Conservation (phyloP, 1,140 invertebrate species). For the Trichonephila inaurata region DNA sequence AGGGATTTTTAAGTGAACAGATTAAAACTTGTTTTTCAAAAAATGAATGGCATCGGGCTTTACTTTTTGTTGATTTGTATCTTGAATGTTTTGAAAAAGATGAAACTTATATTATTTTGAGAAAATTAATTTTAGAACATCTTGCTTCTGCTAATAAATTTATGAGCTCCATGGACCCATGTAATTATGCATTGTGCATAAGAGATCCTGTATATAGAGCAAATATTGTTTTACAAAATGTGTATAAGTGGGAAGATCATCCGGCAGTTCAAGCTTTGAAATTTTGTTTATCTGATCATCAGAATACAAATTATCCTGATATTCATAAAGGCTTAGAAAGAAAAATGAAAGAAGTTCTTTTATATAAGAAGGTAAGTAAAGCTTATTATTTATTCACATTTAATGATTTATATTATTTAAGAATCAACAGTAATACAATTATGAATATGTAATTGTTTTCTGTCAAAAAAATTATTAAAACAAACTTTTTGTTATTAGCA, state of each 20-base stretch:
- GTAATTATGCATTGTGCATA: conserved; percentile 59
- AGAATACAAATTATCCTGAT: conserved; percentile 10
- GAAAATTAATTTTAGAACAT: conserved; percentile 58
- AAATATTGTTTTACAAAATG: conserved; percentile 60
- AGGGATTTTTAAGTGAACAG: conserved; percentile 37
- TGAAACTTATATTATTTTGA: conserved; percentile 9
- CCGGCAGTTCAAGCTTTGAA: conserved; percentile 51
- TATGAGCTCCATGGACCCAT: conserved; percentile 4
- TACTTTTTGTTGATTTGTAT: conserved; percentile 62
- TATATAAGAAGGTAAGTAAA: conserved; percentile 68
- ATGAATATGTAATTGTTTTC: too few species aligned
- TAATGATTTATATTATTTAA: too few species aligned
- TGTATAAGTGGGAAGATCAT: conserved; percentile 48
- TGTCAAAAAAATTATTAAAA: too few species aligned
- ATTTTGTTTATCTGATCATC: conserved; percentile 59
- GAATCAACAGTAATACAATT: too few species aligned
- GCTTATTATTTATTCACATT: background rate
- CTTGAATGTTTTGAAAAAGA: conserved; percentile 47
- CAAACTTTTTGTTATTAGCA: too few species aligned
- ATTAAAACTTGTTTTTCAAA: conserved; percentile 28
- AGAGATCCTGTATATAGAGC: conserved; percentile 46
- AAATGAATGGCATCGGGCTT: conserved; percentile 56
- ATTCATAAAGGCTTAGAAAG: background rate
- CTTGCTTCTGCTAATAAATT: conserved; percentile 23
- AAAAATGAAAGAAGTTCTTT: conserved; percentile 59